These are phyloP conservation scores for Caenorhabditis imperialis DNA, from an alignment of 2,888 invertebrate genomes.

Conservation along the genomic window DNA sequence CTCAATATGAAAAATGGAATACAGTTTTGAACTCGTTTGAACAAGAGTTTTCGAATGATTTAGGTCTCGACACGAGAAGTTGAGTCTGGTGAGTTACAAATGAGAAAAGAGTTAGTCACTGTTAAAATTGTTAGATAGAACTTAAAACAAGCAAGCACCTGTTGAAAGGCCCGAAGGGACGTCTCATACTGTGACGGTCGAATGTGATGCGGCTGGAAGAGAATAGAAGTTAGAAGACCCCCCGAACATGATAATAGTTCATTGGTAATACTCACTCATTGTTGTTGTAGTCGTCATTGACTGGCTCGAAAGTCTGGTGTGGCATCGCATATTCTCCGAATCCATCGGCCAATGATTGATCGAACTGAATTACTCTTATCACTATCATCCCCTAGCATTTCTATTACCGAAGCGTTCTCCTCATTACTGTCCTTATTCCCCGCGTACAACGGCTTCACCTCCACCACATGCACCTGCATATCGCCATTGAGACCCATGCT, in stretches of 20 bases:
- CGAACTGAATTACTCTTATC: constrained; percentile 32
- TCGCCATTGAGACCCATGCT: constrained; percentile 69
- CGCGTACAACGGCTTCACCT: constrained; percentile 65
- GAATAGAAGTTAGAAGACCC: constrained; percentile 15
- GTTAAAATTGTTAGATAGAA: no score
- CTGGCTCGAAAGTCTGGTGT: constrained; percentile 52
- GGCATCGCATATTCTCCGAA: constrained; percentile 65
- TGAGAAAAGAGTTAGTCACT: no score
- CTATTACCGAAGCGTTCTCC: constrained; percentile 42
- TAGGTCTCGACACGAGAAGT: no score
- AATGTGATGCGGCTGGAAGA: constrained; percentile 45
- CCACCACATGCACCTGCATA: constrained; percentile 75
- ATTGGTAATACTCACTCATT: constrained; percentile 19
- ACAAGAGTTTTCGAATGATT: no score
- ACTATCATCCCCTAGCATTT: no score
- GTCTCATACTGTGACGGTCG: constrained; percentile 44
- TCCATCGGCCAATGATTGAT: constrained; percentile 57
- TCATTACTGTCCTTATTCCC: constrained; percentile 23
- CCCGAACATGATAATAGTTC: neutral
- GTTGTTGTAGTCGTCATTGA: constrained; percentile 23
- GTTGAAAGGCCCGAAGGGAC: constrained; percentile 51
- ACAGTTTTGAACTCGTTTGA: no score
- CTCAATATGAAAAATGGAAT: no score
- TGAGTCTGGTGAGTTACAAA: no score
- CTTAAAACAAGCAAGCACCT: constrained; percentile 18